Evolutionary conservation across 2,113 vertebrate species (phyloP).

Genomic region (Lanius collurio): DNA sequence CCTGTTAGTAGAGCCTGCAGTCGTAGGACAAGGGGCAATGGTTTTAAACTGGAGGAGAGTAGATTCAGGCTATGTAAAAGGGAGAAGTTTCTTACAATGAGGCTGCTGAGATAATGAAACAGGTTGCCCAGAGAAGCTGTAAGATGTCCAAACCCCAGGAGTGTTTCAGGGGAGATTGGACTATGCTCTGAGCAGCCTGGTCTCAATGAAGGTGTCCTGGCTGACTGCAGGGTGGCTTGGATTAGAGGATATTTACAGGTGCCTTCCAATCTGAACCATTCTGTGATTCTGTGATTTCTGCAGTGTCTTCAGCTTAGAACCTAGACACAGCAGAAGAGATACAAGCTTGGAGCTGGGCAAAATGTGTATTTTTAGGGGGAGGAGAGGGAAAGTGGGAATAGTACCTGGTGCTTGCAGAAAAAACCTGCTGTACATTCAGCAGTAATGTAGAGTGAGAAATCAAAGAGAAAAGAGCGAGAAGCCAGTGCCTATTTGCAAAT

Average conservation of each 20-base stretch:
- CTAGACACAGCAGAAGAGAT: neutral
- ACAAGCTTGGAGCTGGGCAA: neutral
- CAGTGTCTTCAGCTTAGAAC: neutral
- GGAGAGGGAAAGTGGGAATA: neutral
- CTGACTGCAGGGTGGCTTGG: neutral
- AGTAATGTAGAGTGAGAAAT: neutral
- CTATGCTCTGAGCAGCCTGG: neutral
- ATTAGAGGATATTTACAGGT: neutral
- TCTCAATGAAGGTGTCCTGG: neutral
- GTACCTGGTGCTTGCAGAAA: fast-evolving
- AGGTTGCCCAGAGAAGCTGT: neutral
- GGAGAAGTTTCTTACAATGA: neutral
- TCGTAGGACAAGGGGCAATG: neutral
- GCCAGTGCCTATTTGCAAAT: neutral
- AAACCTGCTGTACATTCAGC: neutral
- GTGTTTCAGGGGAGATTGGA: neutral
- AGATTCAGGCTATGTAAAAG: neutral
- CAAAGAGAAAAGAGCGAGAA: neutral
- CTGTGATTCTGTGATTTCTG: neutral
- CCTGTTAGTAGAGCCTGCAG: neutral
- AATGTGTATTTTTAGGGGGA: neutral
- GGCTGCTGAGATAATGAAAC: neutral
- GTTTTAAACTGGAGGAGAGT: neutral
- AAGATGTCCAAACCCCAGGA: neutral
- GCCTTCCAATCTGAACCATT: neutral